These are phyloP conservation scores for Octopus bimaculoides DNA, from an alignment of 1,140 invertebrate genomes.

Conservation along the genomic window DNA sequence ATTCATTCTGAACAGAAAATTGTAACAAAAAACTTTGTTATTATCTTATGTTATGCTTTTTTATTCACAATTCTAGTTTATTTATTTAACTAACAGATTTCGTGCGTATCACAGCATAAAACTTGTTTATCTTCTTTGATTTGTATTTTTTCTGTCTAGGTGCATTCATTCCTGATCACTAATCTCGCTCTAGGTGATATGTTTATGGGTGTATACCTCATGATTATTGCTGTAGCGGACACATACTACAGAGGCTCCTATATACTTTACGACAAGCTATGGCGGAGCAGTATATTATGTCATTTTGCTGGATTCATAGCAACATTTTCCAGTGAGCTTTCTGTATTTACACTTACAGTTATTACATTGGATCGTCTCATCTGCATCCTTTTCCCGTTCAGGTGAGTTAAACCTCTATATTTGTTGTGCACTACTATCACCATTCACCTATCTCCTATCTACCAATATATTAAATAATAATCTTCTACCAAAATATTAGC, in stretches of 20 bases:
- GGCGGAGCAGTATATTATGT: constrained; percentile 61
- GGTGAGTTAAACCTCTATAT: constrained; percentile 15
- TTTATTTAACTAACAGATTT: too few relatives aligned
- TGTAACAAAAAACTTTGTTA: too few relatives aligned
- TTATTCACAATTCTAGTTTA: too few relatives aligned
- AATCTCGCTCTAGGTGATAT: constrained; percentile 66
- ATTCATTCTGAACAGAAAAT: too few relatives aligned
- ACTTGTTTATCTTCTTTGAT: background rate
- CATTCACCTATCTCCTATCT: too few relatives aligned
- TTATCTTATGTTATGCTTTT: too few relatives aligned
- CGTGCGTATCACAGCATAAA: too few relatives aligned
- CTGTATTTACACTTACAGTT: constrained; percentile 66
- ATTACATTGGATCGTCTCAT: constrained; percentile 64
- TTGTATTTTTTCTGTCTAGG: constrained; percentile 41
- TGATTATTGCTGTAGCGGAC: constrained; percentile 62
- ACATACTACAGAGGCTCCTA: constrained; percentile 61
- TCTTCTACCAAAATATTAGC: too few relatives aligned
- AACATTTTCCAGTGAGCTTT: constrained; percentile 68
- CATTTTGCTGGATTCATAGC: constrained; percentile 66
- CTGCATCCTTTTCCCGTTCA: constrained; percentile 63
- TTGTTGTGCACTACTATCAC: too few relatives aligned
- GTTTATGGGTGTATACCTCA: constrained; percentile 62
- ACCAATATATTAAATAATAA: too few relatives aligned
- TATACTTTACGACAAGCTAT: constrained; percentile 59
- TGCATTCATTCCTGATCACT: constrained; percentile 65